Evolutionary conservation across 2,888 invertebrate genomes (phyloP), one percentile per base, ranked within the genome.

Genomic region (Pollenia angustigena): DNA sequence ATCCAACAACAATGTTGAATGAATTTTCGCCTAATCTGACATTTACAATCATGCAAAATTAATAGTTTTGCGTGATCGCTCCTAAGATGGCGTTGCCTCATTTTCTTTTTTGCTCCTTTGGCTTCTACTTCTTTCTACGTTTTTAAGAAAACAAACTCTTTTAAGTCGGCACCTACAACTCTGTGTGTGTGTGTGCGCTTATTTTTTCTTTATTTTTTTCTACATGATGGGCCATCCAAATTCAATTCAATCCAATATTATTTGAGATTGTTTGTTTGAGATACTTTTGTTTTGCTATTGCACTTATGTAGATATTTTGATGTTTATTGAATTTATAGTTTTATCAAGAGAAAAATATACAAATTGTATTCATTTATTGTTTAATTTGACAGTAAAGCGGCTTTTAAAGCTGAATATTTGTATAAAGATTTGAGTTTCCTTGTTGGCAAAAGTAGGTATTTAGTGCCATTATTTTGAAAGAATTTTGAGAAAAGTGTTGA

Each of bases 11-110:
- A 83, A 87, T 81, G 87, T 85, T 85, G 85, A 87, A 85, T 83
- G 87, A 85, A 85, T 87, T 72, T 83, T 86, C 87, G 85, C 85
- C 80, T 87, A 85, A 87, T 87, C 87, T 87, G 86, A 85, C 87
- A 85, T 87, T 85, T 85, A 69, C 85, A 81, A 87, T 87, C 81
- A 82, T 83, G 76, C 87, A 88, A 88, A 88, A 88, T 88, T 88
- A 88, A 87, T 88, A 85, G 81, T 88, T 82, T 85, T 85, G 87
- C 87, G 83, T 88, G 82, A 85, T 88, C 82, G 74, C 81, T 87
- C 86, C 86, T 86, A 75, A 84, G 84, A 84, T 84, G 84, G 79
- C 79, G 68, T 74, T 84, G 84, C 60, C 68, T 74, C 58, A 80
- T 84, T 78, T 72, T 32, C 32, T 32, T 42, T 50, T 72, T 58